phyloP scores from a whole-genome alignment of 1,140 invertebrate species.

The Sycobia sp. region DNA sequence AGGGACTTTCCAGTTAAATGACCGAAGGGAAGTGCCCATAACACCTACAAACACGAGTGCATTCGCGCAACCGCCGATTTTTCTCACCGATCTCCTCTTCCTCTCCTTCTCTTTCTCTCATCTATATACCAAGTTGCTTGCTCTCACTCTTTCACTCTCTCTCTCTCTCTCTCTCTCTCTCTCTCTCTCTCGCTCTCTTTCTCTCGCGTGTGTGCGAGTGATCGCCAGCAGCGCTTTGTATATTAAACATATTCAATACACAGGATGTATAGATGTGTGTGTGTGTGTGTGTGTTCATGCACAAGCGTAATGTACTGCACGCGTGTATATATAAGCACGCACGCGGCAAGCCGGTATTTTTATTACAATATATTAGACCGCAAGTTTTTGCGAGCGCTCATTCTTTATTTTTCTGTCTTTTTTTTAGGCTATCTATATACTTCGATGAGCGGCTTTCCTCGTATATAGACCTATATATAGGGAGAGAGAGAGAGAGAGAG shows the following conservation, averaged over 20 bases:
- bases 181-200: too few relatives aligned
- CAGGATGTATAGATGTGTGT: background rate
- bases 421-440: too few relatives aligned
- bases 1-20: slow-evolving; percentile 51
- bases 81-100: slow-evolving; percentile 1
- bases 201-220: too few relatives aligned
- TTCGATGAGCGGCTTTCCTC: slow-evolving; percentile 2
- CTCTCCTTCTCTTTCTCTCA: background rate
- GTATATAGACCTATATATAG: too few relatives aligned
- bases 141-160: too few relatives aligned
- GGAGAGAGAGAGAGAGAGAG: too few relatives aligned
- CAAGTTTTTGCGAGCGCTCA: background rate
- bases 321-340: background rate
- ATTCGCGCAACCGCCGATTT: slow-evolving; percentile 18
- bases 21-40: slow-evolving; percentile 36
- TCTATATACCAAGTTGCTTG: background rate
- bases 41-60: slow-evolving; percentile 24
- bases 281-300: background rate
- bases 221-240: too few relatives aligned
- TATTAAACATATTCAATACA: too few relatives aligned
- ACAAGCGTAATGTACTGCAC: slow-evolving; percentile 18
- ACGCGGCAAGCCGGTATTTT: background rate
- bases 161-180: too few relatives aligned
- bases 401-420: too few relatives aligned
- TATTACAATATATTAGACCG: background rate